Evolutionary conservation across 1,140 invertebrate species (phyloP).

Genomic region (Pygmarrhopalites habei): DNA sequence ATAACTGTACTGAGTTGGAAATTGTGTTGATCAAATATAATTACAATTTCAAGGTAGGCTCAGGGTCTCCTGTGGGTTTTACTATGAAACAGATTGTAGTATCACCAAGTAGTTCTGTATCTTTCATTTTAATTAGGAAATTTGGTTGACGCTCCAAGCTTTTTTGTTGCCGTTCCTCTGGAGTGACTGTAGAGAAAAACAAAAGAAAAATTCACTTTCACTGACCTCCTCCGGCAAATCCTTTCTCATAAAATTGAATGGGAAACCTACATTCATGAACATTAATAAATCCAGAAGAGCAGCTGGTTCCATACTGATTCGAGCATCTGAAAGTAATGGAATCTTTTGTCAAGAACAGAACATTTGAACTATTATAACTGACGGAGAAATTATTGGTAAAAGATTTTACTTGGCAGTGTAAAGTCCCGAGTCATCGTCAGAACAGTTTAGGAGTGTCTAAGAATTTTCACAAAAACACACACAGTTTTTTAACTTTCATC

Average conservation of each 20-base stretch:
- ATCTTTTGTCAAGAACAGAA: too few species aligned
- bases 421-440: constrained; percentile 73
- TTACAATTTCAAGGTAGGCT: constrained; percentile 75
- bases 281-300: constrained; percentile 65
- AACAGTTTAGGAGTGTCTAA: constrained; percentile 72
- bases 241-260: too few species aligned
- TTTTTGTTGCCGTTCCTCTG: constrained; percentile 58
- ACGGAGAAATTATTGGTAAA: constrained; percentile 74
- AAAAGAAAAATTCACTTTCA: too few species aligned
- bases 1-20: background rate
- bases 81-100: constrained; percentile 83
- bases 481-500: too few species aligned
- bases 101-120: constrained; percentile 76
- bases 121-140: constrained; percentile 73
- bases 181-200: constrained; percentile 50
- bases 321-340: too few species aligned
- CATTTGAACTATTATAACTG: too few species aligned
- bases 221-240: too few species aligned
- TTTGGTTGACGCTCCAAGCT: constrained; percentile 64
- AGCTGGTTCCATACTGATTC: constrained; percentile 51
- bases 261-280: constrained; percentile 78
- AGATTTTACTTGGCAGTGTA: constrained; percentile 86
- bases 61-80: constrained; percentile 77
- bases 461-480: too few species aligned
- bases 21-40: background rate